Evolutionary conservation across 2,113 vertebrate genomes (phyloP).

Genomic region (Vulpes ferrilata): DNA sequence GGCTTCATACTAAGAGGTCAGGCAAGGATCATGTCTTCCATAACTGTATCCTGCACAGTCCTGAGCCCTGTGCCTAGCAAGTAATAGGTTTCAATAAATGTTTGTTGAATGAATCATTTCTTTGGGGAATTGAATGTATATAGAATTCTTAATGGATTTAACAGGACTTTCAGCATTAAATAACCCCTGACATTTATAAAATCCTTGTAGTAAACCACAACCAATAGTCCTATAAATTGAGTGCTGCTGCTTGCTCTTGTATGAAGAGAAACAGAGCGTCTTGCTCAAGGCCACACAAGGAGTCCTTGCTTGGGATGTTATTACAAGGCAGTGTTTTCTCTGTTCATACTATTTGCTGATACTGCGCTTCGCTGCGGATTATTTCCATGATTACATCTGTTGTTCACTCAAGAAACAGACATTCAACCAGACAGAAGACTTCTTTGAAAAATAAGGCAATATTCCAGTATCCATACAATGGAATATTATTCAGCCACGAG

Average conservation of each 20-base stretch:
- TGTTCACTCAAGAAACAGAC: constrained; percentile 40
- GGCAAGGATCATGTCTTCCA: background rate
- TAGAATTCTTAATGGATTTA: constrained; percentile 43
- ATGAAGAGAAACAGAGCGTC: constrained; percentile 64
- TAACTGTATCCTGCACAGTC: background rate
- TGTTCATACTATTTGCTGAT: constrained; percentile 30
- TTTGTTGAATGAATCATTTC: constrained; percentile 65
- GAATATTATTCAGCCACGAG: constrained; percentile 19
- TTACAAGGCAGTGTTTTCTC: constrained; percentile 43
- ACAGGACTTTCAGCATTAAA: constrained; percentile 60
- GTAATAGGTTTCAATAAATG: constrained; percentile 58
- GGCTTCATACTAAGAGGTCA: background rate
- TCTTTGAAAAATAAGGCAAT: constrained; percentile 47
- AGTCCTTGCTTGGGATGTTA: constrained; percentile 23
- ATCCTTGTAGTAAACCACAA: constrained; percentile 49
- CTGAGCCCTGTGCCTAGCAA: background rate
- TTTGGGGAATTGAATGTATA: constrained; percentile 33
- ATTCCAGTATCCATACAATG: background rate
- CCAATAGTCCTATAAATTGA: constrained; percentile 47
- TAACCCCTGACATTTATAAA: constrained; percentile 53
- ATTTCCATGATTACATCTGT: constrained; percentile 14
- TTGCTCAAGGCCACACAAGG: constrained; percentile 54
- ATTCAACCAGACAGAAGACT: constrained; percentile 8
- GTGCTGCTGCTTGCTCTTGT: background rate
- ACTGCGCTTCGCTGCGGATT: constrained; percentile 16